Evolutionary conservation across 1,140 invertebrate genomes (phyloP).

Genomic region (Camponotus pennsylvanicus): DNA sequence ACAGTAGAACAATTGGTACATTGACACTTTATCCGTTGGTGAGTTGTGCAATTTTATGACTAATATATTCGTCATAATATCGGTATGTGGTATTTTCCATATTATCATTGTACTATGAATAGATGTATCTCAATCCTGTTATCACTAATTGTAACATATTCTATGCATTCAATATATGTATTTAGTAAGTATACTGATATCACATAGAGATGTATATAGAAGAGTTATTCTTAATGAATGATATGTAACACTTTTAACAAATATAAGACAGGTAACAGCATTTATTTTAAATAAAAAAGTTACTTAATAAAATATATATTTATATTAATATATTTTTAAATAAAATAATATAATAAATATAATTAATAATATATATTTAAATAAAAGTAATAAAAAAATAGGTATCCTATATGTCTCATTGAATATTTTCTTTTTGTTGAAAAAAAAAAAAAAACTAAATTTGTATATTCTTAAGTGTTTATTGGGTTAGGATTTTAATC

Average conservation of each 20-base stretch:
- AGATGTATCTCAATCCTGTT: not conserved
- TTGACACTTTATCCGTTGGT: not conserved
- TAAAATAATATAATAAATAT: too few relatives aligned
- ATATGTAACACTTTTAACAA: too few relatives aligned
- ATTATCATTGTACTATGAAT: not conserved
- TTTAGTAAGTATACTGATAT: not conserved
- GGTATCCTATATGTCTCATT: too few relatives aligned
- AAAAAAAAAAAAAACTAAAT: not conserved
- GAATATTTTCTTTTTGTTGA: too few relatives aligned
- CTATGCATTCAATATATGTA: not conserved
- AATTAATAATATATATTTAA: too few relatives aligned
- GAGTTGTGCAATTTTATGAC: not conserved
- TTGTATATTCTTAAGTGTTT: not conserved
- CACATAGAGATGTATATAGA: not conserved
- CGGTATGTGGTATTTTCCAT: not conserved
- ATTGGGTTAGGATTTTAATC: not conserved
- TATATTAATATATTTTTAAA: too few relatives aligned
- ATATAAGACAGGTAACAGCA: too few relatives aligned
- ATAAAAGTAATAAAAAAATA: too few relatives aligned
- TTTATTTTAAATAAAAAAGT: too few relatives aligned
- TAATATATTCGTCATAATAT: constrained; percentile 31
- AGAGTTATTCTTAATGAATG: too few relatives aligned
- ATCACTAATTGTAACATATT: constrained; percentile 26
- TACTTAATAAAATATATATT: too few relatives aligned
- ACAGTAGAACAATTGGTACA: too few relatives aligned